phyloP scores from a whole-genome alignment of 2,797 vertebrate species.

The Pseudochaenichthys georgianus region DNA sequence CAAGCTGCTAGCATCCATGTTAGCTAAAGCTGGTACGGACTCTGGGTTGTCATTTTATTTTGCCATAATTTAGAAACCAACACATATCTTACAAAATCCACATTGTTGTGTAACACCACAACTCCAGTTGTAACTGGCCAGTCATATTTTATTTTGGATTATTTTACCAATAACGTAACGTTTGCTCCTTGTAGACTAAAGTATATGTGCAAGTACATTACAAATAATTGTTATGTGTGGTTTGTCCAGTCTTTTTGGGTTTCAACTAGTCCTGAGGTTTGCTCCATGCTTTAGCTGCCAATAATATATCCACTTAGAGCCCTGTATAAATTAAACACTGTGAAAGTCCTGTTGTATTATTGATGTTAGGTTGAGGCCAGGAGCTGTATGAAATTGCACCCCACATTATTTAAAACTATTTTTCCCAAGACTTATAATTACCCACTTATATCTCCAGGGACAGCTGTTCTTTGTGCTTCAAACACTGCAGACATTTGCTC shows the following conservation, averaged over 20 bases:
- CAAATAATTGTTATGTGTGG: not conserved
- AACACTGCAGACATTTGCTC: not conserved
- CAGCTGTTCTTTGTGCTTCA: not conserved
- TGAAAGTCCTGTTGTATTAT: not conserved
- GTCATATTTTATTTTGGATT: not conserved
- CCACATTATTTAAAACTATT: not conserved
- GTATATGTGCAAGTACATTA: not conserved
- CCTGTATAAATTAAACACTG: not conserved
- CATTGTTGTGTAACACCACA: not conserved
- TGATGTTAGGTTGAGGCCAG: not conserved
- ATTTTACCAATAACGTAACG: not conserved
- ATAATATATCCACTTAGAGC: not conserved
- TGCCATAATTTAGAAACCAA: not conserved
- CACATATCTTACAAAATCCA: not conserved
- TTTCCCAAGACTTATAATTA: too few relatives aligned
- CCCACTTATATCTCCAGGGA: not conserved
- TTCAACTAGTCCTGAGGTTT: not conserved
- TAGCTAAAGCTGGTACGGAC: slow-evolving; percentile 92
- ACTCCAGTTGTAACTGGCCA: not conserved
- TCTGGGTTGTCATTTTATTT: not conserved
- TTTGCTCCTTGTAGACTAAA: not conserved
- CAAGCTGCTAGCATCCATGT: slow-evolving; percentile 97
- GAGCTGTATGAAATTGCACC: not conserved
- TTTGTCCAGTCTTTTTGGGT: not conserved
- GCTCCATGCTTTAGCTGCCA: not conserved